Evolutionary conservation across 2,888 invertebrate genomes (phyloP).

Genomic region (Elgonia sp.): DNA sequence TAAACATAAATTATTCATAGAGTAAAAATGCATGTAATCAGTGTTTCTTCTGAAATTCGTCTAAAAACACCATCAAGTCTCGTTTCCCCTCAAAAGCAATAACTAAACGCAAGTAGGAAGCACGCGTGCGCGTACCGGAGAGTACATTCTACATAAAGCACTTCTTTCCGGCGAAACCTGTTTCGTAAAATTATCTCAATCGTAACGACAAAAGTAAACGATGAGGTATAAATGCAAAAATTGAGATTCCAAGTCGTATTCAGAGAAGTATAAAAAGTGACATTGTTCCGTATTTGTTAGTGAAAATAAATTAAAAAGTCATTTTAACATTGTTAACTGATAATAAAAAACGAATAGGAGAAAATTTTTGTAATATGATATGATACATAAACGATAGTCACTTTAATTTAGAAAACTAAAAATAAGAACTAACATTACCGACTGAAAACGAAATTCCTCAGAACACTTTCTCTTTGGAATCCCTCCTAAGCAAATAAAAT

Average conservation of each 20-base stretch:
- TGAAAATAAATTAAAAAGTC: neutral
- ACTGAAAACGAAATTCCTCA: neutral
- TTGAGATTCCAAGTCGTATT: neutral
- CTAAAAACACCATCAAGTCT: slow-evolving; percentile 9
- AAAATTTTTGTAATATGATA: neutral
- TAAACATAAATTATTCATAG: neutral
- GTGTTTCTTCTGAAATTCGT: slow-evolving; percentile 14
- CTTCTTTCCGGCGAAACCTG: slow-evolving; percentile 49
- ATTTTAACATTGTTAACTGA: neutral
- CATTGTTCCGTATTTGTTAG: too few relatives aligned
- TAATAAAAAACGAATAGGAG: too few relatives aligned
- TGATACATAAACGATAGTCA: neutral
- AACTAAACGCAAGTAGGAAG: slow-evolving; percentile 18
- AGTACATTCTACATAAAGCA: slow-evolving; percentile 20
- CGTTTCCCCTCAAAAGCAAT: slow-evolving; percentile 28
- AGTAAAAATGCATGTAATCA: slow-evolving; percentile 27
- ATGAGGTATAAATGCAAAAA: neutral
- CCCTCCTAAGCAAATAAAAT: slow-evolving; percentile 10
- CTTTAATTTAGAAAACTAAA: neutral
- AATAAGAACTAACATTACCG: neutral
- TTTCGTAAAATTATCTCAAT: slow-evolving; percentile 42
- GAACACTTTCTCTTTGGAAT: slow-evolving; percentile 10
- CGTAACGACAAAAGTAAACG: slow-evolving; percentile 23
- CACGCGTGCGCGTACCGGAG: slow-evolving; percentile 36
- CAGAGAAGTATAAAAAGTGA: neutral